Base-by-base conservation (phyloP, 2,888 invertebrate species). In the Labia minor region DNA sequence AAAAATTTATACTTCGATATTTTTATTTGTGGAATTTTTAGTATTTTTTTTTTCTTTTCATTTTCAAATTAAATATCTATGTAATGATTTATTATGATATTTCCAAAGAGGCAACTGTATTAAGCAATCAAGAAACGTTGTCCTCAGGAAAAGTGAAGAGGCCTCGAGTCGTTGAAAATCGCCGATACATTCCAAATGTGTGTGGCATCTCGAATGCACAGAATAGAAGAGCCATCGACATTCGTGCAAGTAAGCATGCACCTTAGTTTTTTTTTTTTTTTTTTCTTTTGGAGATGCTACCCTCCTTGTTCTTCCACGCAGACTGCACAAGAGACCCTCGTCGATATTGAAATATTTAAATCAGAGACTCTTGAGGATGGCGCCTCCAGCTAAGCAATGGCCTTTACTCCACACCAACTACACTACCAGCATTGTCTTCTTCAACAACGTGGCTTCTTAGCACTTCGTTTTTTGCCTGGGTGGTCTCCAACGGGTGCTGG, bases 231-330 rank as follows among this genome's bases (percentile, higher is more conserved):
- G 49, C 49, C 49, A 49, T 49, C 49, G 49, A 49, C 49, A 49
- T 49, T 49, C 49, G 49, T 49, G 49, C 49, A 49, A 49, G 49
- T 49, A 49, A 49, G 49, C 49, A 49, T 49, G 49, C 49, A 16
- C 49, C 3, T 49, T 49, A 14, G 49, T 14, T 49, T 16, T 49
- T 49, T 49, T 10, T 49, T 49, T 49, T 49, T 49, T 8, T 49
- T 49, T 49, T 11, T 11, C 33, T 11, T 11, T 33, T 33, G 33
- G 49, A 49, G 49, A 16, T 49, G 6, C 49, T 49, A 4, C 49
- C 16, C 49, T 49, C 49, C 6, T 49, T 49, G 14, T 49, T 49
- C 14, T 49, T 49, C 14, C 49, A n/a, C 16, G 49, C 49, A 11
- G 49, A 49, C 26, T 49, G 49, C 4, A 49, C 49, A 49, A 49